phyloP scores from a whole-genome alignment of 2,797 vertebrate genomes.

The Potorous gilbertii region DNA sequence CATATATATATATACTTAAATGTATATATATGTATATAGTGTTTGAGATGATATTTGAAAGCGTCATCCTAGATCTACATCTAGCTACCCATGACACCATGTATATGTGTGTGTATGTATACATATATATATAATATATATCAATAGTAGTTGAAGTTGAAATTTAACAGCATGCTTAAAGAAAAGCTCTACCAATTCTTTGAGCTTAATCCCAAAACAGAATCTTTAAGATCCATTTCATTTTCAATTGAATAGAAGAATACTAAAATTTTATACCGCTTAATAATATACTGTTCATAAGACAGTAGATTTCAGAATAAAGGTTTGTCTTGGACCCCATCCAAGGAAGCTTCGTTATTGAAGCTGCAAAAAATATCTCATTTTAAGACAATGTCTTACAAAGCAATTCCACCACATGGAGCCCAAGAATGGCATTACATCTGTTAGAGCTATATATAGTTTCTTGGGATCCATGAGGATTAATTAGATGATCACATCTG shows the following conservation, averaged over 20 bases:
- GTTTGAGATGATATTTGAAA: no score
- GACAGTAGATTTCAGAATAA: neutral
- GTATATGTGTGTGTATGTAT: neutral
- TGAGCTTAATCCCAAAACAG: neutral
- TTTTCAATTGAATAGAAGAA: neutral
- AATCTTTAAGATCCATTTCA: neutral
- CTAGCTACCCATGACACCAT: no score
- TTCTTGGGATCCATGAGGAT: neutral
- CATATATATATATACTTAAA: no score
- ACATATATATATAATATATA: neutral
- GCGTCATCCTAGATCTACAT: no score
- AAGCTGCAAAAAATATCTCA: slow-evolving; percentile 1
- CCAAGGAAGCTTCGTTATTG: neutral
- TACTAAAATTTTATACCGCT: neutral
- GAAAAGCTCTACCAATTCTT: neutral
- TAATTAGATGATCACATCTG: slow-evolving; percentile 13
- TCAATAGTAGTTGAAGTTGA: neutral
- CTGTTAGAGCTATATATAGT: neutral
- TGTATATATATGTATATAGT: no score
- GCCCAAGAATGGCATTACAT: neutral
- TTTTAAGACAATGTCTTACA: slow-evolving; percentile 1
- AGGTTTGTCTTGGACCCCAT: neutral
- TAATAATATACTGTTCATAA: neutral
- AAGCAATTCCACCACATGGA: neutral
- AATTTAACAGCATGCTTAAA: neutral